These are phyloP conservation scores for Ctenodactylus gundi DNA, from an alignment of 2,113 vertebrate genomes.

Conservation along the genomic window DNA sequence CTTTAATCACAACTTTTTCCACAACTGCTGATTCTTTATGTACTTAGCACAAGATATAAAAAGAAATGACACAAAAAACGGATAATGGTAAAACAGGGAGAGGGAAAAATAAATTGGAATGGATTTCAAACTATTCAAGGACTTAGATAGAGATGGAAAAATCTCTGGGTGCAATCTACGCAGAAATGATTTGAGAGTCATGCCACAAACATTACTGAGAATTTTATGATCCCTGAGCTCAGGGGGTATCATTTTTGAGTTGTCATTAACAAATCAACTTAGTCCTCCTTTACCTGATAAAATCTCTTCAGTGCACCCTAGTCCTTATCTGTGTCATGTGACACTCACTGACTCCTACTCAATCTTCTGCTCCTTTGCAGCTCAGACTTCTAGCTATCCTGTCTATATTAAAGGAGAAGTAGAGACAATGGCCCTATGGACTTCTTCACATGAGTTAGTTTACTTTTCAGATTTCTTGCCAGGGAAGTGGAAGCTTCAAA, in stretches of 20 bases:
- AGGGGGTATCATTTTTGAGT: conserved; percentile 18
- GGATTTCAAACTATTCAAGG: conserved; percentile 32
- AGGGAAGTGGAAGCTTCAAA: not conserved
- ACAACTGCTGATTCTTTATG: not conserved
- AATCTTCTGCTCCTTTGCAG: conserved; percentile 11
- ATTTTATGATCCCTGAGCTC: conserved; percentile 29
- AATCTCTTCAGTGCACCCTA: conserved; percentile 35
- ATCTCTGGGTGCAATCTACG: no score
- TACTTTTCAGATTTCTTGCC: conserved; percentile 53
- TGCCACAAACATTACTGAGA: not conserved
- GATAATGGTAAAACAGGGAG: not conserved
- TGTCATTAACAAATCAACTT: conserved; percentile 47
- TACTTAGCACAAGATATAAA: not conserved
- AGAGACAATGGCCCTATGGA: not conserved
- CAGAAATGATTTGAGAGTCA: conserved; percentile 46
- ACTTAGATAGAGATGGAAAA: not conserved
- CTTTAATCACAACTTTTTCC: not conserved
- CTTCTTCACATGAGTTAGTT: not conserved
- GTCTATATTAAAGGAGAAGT: conserved; percentile 26
- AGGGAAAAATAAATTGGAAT: not conserved
- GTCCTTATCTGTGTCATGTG: not conserved
- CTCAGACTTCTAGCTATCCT: not conserved
- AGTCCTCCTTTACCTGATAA: not conserved
- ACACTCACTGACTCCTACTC: not conserved
- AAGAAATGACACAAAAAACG: not conserved